phyloP scores from a whole-genome alignment of 2,113 vertebrate genomes.

The Periophthalmus modestus region DNA sequence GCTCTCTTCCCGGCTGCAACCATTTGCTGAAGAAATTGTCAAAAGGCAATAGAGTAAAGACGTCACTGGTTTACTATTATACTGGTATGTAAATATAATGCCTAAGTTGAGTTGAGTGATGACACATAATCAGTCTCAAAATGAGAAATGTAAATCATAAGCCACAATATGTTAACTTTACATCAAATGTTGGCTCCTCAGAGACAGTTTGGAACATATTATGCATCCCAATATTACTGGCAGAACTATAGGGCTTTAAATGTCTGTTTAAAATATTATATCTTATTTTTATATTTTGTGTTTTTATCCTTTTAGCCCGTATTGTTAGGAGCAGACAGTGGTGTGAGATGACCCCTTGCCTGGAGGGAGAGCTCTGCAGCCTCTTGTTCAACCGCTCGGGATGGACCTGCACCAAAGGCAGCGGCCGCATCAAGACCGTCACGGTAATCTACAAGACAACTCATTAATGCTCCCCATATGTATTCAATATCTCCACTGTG shows the following conservation, averaged over 20 bases:
- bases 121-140: too few relatives aligned
- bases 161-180: too few relatives aligned
- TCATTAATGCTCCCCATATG: slow-evolving; percentile 41
- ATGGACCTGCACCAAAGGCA: slow-evolving; percentile 84
- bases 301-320: slow-evolving; percentile 62
- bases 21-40: too few relatives aligned
- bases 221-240: not conserved
- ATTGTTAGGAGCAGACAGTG: slow-evolving; percentile 83
- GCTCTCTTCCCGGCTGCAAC: too few relatives aligned
- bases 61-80: not conserved
- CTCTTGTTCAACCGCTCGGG: slow-evolving; percentile 82
- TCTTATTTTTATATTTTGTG: slow-evolving; percentile 3
- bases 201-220: not conserved
- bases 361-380: slow-evolving; percentile 82
- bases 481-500: slow-evolving; percentile 22
- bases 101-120: too few relatives aligned
- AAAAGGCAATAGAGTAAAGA: not conserved
- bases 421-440: slow-evolving; percentile 84
- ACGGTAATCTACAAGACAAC: slow-evolving; percentile 73
- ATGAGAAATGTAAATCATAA: not conserved
- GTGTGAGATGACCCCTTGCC: slow-evolving; percentile 85
- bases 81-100: not conserved
- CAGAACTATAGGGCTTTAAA: too few relatives aligned
- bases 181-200: too few relatives aligned
- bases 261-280: too few relatives aligned